Base-by-base conservation (phyloP, 2,888 invertebrate species). In the Anthophora plumipes region DNA sequence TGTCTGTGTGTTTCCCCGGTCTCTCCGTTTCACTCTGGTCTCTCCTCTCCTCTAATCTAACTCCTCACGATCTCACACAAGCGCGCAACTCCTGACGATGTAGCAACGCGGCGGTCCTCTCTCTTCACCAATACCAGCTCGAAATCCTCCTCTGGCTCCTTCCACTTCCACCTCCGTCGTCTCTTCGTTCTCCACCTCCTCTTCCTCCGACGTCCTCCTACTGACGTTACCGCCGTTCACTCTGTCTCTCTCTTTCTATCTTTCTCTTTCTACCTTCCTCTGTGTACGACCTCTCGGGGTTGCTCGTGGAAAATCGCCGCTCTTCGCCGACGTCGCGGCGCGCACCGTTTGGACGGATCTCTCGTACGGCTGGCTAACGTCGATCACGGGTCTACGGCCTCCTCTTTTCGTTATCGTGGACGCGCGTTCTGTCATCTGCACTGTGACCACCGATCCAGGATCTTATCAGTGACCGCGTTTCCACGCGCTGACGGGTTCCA, bases 31-130 rank as follows among this genome's bases (percentile, higher is more conserved):
- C 83, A 69, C 81, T 75, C 83, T 74, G 71, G 59, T 86, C 82
- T 84, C 82, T 80, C 73, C 85, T 85, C 87, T 87, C 85, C 89
- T 90, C 91, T 92, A 91, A 92, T 92, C 92, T 91, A 92, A 92
- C 92, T 92, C 91, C 91, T 90, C 91, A 87, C 90, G 83, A 89
- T 89, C 89, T 84, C 85, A 84, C 84, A 84, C 86, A 82, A 39
- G 46, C 61, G 50, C 77, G 66, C 54, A 52, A 22, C 22, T 80
- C 78, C 73, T 71, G 81, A 72, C 74, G 84, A 79, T 82, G 88
- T 84, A 85, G 72, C 85, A 84, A 84, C 88, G 83, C 17, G 66
- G 17, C 64, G 85, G 80, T 79, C 79, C 83, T 84, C 83, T 83
- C 85, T 84, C 84, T 85, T 85, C 83, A 87, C 87, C 85, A 77